phyloP scores from a whole-genome alignment of 2,113 vertebrate species.

The Myodes glareolus region DNA sequence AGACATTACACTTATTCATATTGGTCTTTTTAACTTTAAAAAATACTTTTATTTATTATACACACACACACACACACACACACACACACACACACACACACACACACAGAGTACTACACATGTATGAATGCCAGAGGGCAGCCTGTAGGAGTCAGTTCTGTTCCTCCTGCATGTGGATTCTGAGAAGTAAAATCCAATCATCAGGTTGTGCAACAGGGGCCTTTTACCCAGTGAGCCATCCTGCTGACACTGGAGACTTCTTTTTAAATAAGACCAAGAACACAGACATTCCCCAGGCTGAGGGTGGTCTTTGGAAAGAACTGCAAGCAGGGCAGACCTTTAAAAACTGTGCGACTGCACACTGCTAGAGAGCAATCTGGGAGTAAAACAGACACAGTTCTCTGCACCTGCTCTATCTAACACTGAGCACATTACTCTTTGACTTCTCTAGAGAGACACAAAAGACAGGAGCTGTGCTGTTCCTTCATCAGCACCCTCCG shows the following conservation, averaged over 20 bases:
- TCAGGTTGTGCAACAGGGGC: not conserved
- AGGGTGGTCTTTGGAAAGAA: constrained; percentile 35
- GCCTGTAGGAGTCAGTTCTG: not conserved
- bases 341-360: constrained; percentile 14
- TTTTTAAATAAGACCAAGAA: constrained; percentile 47
- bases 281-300: not conserved
- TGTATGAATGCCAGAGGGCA: not conserved
- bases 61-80: not conserved
- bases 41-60: not conserved
- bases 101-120: not conserved
- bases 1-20: not conserved
- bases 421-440: not conserved
- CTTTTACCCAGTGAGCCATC: not conserved
- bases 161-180: not conserved
- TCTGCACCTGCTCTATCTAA: not conserved
- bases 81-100: not conserved
- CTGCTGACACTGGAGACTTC: not conserved
- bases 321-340: not conserved
- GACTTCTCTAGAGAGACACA: not conserved
- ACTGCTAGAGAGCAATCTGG: constrained; percentile 4
- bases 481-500: not conserved
- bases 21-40: not conserved
- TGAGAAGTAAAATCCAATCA: not conserved
- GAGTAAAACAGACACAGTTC: not conserved
- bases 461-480: not conserved